Conservation (phyloP, 92 coral and sea anemone species). For the Palythoa grandiflora region DNA sequence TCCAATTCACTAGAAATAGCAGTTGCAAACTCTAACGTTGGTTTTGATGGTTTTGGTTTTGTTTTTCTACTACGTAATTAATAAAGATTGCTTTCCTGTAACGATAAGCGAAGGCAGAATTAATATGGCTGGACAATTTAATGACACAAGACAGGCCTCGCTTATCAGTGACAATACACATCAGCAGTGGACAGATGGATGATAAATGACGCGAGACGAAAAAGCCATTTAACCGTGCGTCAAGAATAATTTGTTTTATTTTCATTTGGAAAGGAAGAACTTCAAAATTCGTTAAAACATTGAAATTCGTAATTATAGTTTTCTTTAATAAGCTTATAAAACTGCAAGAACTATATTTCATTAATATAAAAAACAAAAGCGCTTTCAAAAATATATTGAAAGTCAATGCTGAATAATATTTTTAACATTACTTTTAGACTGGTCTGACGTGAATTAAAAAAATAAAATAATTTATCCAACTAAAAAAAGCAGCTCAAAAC, state of each 20-base stretch:
- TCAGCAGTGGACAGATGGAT: constrained; percentile 30
- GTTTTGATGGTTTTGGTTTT: background rate
- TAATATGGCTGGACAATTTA: constrained; percentile 24
- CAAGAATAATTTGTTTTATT: background rate
- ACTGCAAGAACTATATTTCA: no score
- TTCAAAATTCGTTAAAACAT: background rate
- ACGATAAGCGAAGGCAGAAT: background rate
- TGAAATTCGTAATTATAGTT: no score
- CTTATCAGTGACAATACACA: constrained; percentile 25
- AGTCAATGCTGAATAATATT: no score
- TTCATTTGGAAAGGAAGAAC: background rate
- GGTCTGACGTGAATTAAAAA: no score
- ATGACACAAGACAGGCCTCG: background rate
- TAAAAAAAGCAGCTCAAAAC: no score
- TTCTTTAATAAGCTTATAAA: no score
- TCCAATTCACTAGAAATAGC: background rate
- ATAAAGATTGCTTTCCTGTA: background rate
- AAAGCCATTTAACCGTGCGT: background rate
- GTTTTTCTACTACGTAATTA: background rate
- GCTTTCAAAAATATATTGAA: no score
- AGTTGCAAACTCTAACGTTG: background rate
- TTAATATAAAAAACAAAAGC: no score
- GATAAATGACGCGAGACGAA: background rate
- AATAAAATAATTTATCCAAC: no score
- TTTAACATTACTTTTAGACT: no score